Conservation (phyloP, 2,888 invertebrate genomes). For the Polylopha cassiicola region DNA sequence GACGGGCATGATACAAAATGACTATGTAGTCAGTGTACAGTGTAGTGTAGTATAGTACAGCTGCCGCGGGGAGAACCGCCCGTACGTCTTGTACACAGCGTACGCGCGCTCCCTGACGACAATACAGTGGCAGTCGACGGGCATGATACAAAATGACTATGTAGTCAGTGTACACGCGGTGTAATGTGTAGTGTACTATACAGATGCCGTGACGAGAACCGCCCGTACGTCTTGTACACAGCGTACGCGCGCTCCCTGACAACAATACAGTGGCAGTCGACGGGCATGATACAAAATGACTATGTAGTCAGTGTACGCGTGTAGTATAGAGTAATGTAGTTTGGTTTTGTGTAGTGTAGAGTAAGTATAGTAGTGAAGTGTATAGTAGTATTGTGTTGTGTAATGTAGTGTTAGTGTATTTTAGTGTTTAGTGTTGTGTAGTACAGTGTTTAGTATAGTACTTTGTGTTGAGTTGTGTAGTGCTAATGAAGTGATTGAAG, state of each 20-base stretch:
- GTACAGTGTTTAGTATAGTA: too few species aligned
- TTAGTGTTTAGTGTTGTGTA: too few species aligned
- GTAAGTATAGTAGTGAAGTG: too few species aligned
- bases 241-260: slow-evolving; percentile 85
- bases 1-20: not conserved
- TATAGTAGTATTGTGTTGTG: too few species aligned
- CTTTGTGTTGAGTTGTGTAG: too few species aligned
- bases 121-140: slow-evolving; percentile 2
- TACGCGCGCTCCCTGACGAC: slow-evolving; percentile 84
- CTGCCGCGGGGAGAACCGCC: slow-evolving; percentile 82
- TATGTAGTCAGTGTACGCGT: not conserved
- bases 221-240: slow-evolving; percentile 88
- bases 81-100: slow-evolving; percentile 87
- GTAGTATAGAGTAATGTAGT: slow-evolving; percentile 66
- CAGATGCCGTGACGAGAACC: slow-evolving; percentile 82
- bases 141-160: not conserved
- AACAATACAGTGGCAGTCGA: slow-evolving; percentile 3
- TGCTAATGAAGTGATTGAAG: too few species aligned
- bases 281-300: not conserved
- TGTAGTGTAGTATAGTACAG: slow-evolving; percentile 66
- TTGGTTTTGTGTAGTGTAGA: too few species aligned
- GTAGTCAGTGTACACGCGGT: not conserved
- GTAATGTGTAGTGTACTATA: slow-evolving; percentile 37
- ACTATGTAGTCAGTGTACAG: not conserved
- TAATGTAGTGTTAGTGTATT: too few species aligned